These are phyloP conservation scores for Frieseomelitta varia DNA, from an alignment of 1,140 invertebrate genomes.

Conservation along the genomic window DNA sequence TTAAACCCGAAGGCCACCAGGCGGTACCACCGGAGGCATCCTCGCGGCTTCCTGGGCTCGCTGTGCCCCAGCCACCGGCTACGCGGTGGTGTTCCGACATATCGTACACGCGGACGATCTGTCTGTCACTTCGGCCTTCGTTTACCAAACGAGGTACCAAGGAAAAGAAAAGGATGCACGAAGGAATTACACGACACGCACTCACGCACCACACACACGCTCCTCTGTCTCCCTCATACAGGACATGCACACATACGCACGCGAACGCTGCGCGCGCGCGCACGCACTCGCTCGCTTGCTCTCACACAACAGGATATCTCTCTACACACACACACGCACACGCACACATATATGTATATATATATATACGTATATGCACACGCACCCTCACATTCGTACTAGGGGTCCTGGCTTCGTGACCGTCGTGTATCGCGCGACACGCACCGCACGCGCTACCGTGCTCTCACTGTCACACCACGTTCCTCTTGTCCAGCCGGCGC, in stretches of 20 bases:
- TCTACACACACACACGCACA: slow-evolving; percentile 37
- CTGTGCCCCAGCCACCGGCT: slow-evolving; percentile 81
- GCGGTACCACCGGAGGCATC: slow-evolving; percentile 81
- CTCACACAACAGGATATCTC: slow-evolving; percentile 46
- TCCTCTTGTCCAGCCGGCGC: slow-evolving; percentile 53
- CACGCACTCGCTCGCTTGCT: slow-evolving; percentile 53
- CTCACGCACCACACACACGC: slow-evolving; percentile 56
- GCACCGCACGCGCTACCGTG: slow-evolving; percentile 64
- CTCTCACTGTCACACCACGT: slow-evolving; percentile 55
- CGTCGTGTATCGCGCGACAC: slow-evolving; percentile 56
- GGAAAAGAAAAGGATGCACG: slow-evolving; percentile 59
- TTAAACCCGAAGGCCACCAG: slow-evolving; percentile 80
- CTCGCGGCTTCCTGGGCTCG: slow-evolving; percentile 81
- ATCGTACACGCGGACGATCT: slow-evolving; percentile 68
- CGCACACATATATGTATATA: too few species aligned
- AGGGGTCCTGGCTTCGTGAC: slow-evolving; percentile 35
- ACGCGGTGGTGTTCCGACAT: slow-evolving; percentile 81
- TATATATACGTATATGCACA: slow-evolving; percentile 40
- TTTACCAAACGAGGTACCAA: slow-evolving; percentile 56
- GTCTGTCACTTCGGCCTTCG: slow-evolving; percentile 63
- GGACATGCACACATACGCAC: slow-evolving; percentile 40
- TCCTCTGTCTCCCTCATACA: slow-evolving; percentile 52
- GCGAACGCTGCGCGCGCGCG: slow-evolving; percentile 52
- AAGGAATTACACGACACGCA: slow-evolving; percentile 62
- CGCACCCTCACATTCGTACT: slow-evolving; percentile 63